A percentile compares a stretch with the other conserved stretches of the same genome.
Evolutionary conservation across 2,113 vertebrate species (phyloP).

Genomic region (Psettodes erumei): DNA sequence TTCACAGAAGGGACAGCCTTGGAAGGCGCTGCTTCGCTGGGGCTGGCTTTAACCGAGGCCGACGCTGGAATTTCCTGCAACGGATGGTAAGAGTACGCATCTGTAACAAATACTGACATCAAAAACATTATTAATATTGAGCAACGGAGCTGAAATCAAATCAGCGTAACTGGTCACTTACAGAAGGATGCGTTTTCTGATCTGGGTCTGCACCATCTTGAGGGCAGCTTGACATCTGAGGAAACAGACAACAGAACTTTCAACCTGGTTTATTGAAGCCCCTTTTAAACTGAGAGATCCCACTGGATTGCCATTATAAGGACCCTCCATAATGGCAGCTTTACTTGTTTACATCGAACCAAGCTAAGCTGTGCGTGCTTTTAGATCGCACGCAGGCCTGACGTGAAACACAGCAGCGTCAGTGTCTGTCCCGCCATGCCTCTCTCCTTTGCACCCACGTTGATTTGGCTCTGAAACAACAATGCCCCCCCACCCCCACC

Average conservation of each 20-base stretch:
- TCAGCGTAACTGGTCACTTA: constrained; percentile 24
- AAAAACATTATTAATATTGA: neutral
- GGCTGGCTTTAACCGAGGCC: neutral
- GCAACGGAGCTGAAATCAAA: neutral
- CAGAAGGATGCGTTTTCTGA: constrained; percentile 45
- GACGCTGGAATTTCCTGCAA: constrained; percentile 49
- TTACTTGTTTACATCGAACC: too few relatives aligned
- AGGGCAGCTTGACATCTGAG: constrained; percentile 63
- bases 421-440: too few relatives aligned
- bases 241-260: neutral
- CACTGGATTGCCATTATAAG: neutral
- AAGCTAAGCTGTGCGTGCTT: too few relatives aligned
- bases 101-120: neutral
- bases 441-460: too few relatives aligned
- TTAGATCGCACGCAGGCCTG: too few relatives aligned
- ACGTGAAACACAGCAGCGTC: too few relatives aligned
- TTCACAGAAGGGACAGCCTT: constrained; percentile 50
- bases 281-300: neutral
- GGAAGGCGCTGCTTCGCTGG: constrained; percentile 27
- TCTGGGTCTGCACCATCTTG: constrained; percentile 58
- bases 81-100: neutral
- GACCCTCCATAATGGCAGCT: too few relatives aligned
- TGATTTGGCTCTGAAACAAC: too few relatives aligned
- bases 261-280: neutral
- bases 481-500: too few relatives aligned